Base-by-base conservation (phyloP, 1,140 invertebrate genomes). In the Samia ricini region DNA sequence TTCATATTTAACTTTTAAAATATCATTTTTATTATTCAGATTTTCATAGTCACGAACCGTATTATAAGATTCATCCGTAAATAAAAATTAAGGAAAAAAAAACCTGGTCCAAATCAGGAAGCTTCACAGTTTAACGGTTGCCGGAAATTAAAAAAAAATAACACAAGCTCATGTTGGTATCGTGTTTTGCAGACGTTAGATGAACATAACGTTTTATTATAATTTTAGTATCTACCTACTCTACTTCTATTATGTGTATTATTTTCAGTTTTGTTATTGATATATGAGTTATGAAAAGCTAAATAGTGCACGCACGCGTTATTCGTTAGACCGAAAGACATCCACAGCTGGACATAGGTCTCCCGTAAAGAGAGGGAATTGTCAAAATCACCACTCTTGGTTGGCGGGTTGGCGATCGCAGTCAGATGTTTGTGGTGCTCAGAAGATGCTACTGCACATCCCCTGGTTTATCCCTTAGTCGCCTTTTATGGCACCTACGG, bases 71-170 rank as follows among this genome's bases (percentile, higher is more conserved):
- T 22, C 51, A 52, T 23, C 10, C 10, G 6, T 52, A 52, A 22
- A 52, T 8, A 3, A 12, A 21, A n/a, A n/a, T n/a, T 12, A 21
- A 5, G 22, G 4, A 59, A 24, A 21, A 59, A 59, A 49, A 59
- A 59, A 50, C 57, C 21, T 24, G 21, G 18, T 59, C 24, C 22
- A 50, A 24, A 59, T 24, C 57, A 59, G 57, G 57, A 59, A 59
- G 18, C 12, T n/a, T 42, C 20, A 42, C 48, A 21, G 57, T 49
- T 50, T 59, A 50, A 49, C 57, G 57, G 57, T 59, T 59, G 57
- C 57, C 57, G 57, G 57, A 59, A 59, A 59, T 59, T 21, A 59
- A 59, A 58, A 58, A 33, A 57, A 33, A 21, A 42, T 42, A 42
- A 10, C 36, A 23, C 19, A 49, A 59, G 15, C 49, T 49, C 50